These are phyloP conservation scores for Poliocrania exsul DNA, from an alignment of 2,797 vertebrate species.

Conservation along the genomic window DNA sequence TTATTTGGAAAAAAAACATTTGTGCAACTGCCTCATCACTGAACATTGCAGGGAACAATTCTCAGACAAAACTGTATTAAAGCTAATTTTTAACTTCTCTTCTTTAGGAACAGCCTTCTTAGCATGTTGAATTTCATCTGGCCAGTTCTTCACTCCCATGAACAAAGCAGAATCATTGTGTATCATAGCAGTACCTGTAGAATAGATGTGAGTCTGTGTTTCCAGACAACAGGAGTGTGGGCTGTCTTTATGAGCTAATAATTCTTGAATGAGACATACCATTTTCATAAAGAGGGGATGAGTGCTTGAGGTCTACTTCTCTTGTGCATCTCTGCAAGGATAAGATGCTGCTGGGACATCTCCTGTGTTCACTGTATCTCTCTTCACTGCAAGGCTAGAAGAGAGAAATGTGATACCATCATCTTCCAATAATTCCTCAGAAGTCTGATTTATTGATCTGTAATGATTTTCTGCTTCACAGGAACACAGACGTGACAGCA, in stretches of 20 bases:
- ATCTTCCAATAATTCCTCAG: neutral
- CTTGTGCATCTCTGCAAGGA: neutral
- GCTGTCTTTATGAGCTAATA: neutral
- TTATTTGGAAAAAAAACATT: neutral
- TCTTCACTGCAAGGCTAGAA: neutral
- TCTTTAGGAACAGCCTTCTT: neutral
- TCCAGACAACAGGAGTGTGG: neutral
- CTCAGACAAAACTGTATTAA: neutral
- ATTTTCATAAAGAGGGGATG: neutral
- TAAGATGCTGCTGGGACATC: neutral
- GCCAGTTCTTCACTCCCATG: neutral
- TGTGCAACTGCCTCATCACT: neutral
- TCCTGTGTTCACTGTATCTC: neutral
- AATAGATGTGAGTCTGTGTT: neutral
- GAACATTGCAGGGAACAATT: neutral
- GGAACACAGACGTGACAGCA: neutral
- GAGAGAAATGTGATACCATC: neutral
- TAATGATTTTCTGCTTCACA: conserved; percentile 20
- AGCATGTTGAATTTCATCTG: neutral
- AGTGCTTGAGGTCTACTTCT: neutral
- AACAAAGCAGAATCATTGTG: neutral
- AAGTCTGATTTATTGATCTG: conserved; percentile 18
- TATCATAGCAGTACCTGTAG: neutral
- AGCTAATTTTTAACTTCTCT: neutral
- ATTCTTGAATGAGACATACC: neutral